These are phyloP conservation scores for Benthochromis sp. DNA, from an alignment of 2,113 vertebrate genomes.

Conservation along the genomic window DNA sequence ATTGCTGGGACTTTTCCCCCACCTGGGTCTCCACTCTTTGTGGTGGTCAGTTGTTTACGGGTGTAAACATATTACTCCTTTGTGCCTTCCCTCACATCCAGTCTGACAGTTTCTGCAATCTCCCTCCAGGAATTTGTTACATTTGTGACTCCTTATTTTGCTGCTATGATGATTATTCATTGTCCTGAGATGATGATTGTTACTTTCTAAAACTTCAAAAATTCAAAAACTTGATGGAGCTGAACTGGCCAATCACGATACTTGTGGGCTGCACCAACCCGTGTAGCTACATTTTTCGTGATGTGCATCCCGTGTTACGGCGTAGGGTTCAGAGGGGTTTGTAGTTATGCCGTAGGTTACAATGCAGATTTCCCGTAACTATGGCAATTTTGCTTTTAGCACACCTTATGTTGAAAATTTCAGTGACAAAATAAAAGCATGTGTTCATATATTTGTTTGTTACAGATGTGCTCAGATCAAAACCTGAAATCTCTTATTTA, in stretches of 20 bases:
- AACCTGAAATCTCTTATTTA: not conserved
- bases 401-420: not conserved
- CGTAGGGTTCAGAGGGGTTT: not conserved
- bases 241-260: not conserved
- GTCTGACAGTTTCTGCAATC: not conserved
- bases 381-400: not conserved
- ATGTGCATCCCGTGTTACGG: rapidly evolving
- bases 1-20: not conserved
- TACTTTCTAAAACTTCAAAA: not conserved
- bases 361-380: not conserved
- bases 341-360: not conserved
- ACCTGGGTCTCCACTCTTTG: not conserved
- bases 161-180: not conserved
- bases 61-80: not conserved
- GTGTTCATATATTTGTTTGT: not conserved
- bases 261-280: not conserved
- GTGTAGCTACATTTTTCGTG: not conserved
- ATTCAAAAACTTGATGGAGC: not conserved
- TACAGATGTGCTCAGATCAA: not conserved
- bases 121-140: not conserved
- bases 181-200: not conserved
- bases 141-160: not conserved
- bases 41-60: rapidly evolving
- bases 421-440: not conserved
- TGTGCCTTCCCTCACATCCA: not conserved